Evolutionary conservation across 2,797 vertebrate genomes (phyloP), one percentile per base, ranked within the genome.

Genomic region (Bradypus variegatus): DNA sequence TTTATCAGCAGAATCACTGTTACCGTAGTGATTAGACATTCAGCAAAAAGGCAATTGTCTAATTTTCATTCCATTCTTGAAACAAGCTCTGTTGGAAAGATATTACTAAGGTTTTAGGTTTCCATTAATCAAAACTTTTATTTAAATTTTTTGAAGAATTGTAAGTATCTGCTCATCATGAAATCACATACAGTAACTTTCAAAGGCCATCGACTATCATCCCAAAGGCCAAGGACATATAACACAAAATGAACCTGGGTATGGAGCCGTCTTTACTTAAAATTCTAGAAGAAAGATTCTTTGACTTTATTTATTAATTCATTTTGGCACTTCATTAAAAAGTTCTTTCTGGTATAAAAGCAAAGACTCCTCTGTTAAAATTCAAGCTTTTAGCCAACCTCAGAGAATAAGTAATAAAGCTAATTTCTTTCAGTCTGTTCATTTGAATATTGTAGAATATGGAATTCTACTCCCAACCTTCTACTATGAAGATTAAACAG

Each of bases 191-290:
- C n/a, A 31, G 60, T 3, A 31, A 75, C 55, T 85, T 76, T 67
- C 14, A 62, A 88, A 67, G 86, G 14, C 8, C 8, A 13, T 19
- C 25, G 14, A 60, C 8, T 5, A n/a, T 7, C 19, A 50, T 62
- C 6, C 7, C 6, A 8, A 27, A 21, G 33, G 15, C 6, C 15
- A 65, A 8, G 12, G 21, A 21, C 11, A 7, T 3, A 29, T 45
- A 48, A 67, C 12, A 3, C 3, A 58, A 31, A 11, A 85, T 33
- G 13, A 38, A 1, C 2, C 2, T 13, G 31, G 2, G 15, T 1
- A 19, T 7, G 1, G 3, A 3, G 6, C 45, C 16, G 36, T 45
- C 64, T 73, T n/a, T 69, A 60, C 27, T 79, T n/a, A 48, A 70
- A 85, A 79, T 16, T 69, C 38, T 7, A 7, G 7, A 78, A 64